Conservation (phyloP, 2,113 vertebrate species). For the Geococcyx californianus region DNA sequence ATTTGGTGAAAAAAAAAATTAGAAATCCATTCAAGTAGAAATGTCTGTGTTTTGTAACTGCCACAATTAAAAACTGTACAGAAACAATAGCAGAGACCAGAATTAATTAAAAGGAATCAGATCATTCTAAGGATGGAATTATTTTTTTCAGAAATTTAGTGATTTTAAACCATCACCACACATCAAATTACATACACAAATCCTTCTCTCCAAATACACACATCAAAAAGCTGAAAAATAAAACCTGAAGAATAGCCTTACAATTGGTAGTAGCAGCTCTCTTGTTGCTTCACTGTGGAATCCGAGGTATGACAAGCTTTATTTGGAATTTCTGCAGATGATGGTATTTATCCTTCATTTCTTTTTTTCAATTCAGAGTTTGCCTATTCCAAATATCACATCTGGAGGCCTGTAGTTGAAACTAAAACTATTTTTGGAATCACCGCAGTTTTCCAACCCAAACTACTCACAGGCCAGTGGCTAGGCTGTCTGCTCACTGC, state of each 20-base stretch:
- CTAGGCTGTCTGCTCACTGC: constrained; percentile 51
- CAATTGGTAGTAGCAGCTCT: not conserved
- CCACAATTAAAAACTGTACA: not conserved
- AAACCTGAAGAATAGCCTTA: not conserved
- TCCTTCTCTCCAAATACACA: not conserved
- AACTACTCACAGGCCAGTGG: constrained; percentile 55
- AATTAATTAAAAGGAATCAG: not conserved
- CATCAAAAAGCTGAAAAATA: not conserved
- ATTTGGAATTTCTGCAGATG: constrained; percentile 34
- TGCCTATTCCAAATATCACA: constrained; percentile 66
- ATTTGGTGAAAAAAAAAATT: not conserved
- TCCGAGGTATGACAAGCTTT: not conserved
- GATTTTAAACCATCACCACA: not conserved
- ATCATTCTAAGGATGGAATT: not conserved
- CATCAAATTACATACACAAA: not conserved
- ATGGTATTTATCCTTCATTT: constrained; percentile 61
- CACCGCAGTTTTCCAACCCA: constrained; percentile 71
- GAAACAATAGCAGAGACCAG: not conserved
- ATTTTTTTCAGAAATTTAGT: not conserved
- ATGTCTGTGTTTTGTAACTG: not conserved
- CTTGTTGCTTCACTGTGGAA: not conserved
- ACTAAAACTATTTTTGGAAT: constrained; percentile 73
- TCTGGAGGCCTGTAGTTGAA: constrained; percentile 72
- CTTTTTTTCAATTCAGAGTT: constrained; percentile 39
- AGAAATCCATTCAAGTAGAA: not conserved